Conservation (phyloP, 2,797 vertebrate genomes). For the Natrix natrix region DNA sequence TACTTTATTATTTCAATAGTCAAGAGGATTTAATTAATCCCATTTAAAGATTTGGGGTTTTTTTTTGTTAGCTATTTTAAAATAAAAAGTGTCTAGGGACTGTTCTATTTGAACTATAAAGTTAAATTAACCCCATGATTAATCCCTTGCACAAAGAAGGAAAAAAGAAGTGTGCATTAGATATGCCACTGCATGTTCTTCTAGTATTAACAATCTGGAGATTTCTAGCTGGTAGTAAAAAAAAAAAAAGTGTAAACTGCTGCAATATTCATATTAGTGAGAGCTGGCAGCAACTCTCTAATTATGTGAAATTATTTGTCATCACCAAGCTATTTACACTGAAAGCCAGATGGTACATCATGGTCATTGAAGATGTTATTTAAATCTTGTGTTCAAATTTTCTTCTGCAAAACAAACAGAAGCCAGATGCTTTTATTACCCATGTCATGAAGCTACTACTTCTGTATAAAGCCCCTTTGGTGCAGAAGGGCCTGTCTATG, state of each 20-base stretch:
- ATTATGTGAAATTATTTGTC: background rate
- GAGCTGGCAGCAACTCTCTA: slow-evolving; percentile 28
- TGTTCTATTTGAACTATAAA: slow-evolving; percentile 31
- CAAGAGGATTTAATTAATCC: slow-evolving; percentile 38
- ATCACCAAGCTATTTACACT: background rate
- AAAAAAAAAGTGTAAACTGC: slow-evolving; percentile 12
- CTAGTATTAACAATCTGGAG: slow-evolving; percentile 27
- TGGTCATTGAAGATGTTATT: slow-evolving; percentile 28
- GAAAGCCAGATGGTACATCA: background rate
- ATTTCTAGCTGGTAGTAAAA: background rate
- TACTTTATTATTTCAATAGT: slow-evolving; percentile 33
- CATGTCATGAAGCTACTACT: background rate
- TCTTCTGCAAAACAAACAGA: background rate
- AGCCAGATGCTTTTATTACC: background rate
- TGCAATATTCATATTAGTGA: background rate
- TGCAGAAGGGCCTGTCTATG: background rate
- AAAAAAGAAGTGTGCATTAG: background rate
- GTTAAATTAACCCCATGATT: slow-evolving; percentile 12
- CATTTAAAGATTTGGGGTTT: slow-evolving; percentile 33
- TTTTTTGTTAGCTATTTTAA: slow-evolving; percentile 32
- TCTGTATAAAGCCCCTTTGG: background rate
- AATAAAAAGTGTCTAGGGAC: slow-evolving; percentile 14
- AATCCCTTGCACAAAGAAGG: background rate
- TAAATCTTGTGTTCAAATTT: background rate
- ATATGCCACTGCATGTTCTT: slow-evolving; percentile 26